Conservation (phyloP, 2,113 vertebrate species). For the Myiozetetes cayanensis region DNA sequence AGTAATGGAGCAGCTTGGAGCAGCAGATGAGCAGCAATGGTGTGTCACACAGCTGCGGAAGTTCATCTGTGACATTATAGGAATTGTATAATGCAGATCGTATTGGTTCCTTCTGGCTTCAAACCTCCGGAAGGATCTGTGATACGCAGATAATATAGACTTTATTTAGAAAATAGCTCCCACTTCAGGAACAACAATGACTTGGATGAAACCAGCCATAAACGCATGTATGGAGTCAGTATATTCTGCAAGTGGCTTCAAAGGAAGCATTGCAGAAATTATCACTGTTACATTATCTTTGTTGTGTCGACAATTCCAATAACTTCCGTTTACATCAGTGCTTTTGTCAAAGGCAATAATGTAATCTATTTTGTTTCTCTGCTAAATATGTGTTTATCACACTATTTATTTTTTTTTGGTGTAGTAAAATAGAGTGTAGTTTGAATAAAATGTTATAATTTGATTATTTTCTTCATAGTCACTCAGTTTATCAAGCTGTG, state of each 20-base stretch:
- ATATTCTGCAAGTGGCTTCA: neutral
- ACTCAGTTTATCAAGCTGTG: neutral
- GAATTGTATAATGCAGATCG: neutral
- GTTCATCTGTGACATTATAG: neutral
- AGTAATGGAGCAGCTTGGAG: neutral
- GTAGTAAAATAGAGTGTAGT: neutral
- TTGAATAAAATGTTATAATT: neutral
- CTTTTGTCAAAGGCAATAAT: slow-evolving; percentile 48
- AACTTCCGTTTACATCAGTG: slow-evolving; percentile 38
- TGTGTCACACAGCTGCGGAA: neutral
- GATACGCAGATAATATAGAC: neutral
- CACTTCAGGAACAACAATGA: neutral
- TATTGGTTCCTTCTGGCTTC: neutral
- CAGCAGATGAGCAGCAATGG: accelerated
- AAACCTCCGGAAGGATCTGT: neutral
- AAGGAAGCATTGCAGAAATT: slow-evolving; percentile 38
- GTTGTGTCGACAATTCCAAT: slow-evolving; percentile 44
- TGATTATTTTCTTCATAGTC: neutral
- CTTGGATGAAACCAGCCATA: neutral
- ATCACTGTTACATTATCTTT: neutral
- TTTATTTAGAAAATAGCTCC: slow-evolving; percentile 32
- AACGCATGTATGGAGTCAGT: neutral
- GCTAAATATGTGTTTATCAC: slow-evolving; percentile 15
- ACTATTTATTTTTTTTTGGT: neutral
- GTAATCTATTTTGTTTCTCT: slow-evolving; percentile 31